A percentile compares a stretch with the other conserved stretches of the same genome.
Evolutionary conservation across 30 jellyfish, hydroid and myxozoan genomes (phyloP).

Genomic region (Rhopilema esculentum): DNA sequence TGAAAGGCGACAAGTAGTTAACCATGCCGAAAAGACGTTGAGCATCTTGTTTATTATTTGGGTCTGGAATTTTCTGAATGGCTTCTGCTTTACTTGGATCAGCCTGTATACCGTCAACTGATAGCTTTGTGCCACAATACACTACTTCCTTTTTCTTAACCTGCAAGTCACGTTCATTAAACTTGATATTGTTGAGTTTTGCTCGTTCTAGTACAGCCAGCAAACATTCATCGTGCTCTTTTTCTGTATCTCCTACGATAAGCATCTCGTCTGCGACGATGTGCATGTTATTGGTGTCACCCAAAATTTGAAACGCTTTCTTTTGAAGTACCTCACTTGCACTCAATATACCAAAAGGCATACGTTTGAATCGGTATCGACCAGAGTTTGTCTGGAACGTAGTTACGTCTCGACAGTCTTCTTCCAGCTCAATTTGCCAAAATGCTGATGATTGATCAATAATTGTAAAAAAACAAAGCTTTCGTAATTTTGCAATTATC

Average conservation of each 20-base stretch:
- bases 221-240: background rate
- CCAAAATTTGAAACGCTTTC: background rate
- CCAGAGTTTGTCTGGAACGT: background rate
- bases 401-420: background rate
- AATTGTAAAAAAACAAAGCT: background rate
- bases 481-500: no score
- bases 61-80: background rate
- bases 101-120: background rate
- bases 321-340: background rate
- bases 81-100: background rate
- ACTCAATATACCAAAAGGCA: constrained; percentile 2
- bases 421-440: background rate
- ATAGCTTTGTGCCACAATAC: background rate
- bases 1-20: background rate
- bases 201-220: background rate
- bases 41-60: background rate
- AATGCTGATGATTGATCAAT: background rate
- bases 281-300: background rate
- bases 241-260: background rate
- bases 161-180: no score
- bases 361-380: background rate
- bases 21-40: background rate
- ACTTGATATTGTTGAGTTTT: background rate
- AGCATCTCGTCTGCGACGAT: background rate
- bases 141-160: no score